A percentile compares a stretch with the other conserved stretches of the same genome.
Conservation (phyloP, 2,113 vertebrate genomes). For the Solea senegalensis region DNA sequence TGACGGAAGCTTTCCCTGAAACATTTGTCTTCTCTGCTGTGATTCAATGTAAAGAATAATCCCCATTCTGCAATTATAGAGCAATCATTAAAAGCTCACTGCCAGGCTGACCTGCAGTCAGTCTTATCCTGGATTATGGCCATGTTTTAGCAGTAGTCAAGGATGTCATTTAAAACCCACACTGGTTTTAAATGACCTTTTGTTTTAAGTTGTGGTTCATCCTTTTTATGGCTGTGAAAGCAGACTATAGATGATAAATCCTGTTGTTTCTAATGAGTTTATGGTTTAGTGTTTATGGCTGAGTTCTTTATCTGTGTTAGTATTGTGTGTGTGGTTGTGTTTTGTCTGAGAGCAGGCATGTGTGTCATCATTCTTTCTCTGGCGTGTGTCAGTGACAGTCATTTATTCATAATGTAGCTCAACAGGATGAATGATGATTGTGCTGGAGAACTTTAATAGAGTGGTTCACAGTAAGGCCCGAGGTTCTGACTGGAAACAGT, state of each 20-base stretch:
- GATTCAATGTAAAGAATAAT: slow-evolving; percentile 65
- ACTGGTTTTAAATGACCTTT: slow-evolving; percentile 55
- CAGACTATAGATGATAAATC: slow-evolving; percentile 26
- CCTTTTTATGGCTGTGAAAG: slow-evolving; percentile 14
- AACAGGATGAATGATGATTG: slow-evolving; percentile 25
- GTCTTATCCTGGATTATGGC: slow-evolving; percentile 46
- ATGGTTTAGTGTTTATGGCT: slow-evolving; percentile 41
- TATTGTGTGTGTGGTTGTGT: neutral
- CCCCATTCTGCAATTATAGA: slow-evolving; percentile 55
- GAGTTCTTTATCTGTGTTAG: slow-evolving; percentile 10
- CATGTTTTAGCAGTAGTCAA: slow-evolving; percentile 64
- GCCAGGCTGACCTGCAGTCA: slow-evolving; percentile 32
- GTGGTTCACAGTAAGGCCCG: slow-evolving; percentile 17
- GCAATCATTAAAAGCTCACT: slow-evolving; percentile 56
- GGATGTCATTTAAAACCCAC: slow-evolving; percentile 61
- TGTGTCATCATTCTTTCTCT: neutral
- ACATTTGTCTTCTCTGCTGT: slow-evolving; percentile 50
- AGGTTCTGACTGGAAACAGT: slow-evolving; percentile 30
- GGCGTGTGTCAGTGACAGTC: neutral
- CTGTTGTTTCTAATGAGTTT: slow-evolving; percentile 31
- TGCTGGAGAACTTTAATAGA: slow-evolving; percentile 35
- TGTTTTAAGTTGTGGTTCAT: slow-evolving; percentile 42
- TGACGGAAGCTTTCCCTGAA: slow-evolving; percentile 49
- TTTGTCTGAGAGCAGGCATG: neutral
- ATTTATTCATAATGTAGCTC: slow-evolving; percentile 38